These are phyloP conservation scores for Eupithecia subumbrata DNA, from an alignment of 2,888 invertebrate species.

Conservation along the genomic window DNA sequence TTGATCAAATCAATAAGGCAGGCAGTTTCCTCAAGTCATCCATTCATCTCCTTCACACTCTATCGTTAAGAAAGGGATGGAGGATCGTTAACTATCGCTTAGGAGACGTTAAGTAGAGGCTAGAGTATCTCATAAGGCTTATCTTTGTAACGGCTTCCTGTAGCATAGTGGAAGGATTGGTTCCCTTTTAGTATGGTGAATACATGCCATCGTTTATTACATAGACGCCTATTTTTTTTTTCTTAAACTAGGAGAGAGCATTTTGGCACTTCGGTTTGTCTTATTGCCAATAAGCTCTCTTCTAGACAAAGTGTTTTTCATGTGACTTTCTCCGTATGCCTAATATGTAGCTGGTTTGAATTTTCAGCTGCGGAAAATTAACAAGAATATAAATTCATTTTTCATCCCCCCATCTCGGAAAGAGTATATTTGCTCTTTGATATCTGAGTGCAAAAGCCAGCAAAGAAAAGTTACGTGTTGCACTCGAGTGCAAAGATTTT, in stretches of 20 bases:
- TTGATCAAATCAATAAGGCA: constrained; percentile 18
- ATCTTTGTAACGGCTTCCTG: constrained; percentile 14
- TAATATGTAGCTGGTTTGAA: background rate
- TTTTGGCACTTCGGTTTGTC: too few species aligned
- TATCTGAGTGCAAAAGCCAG: too few species aligned
- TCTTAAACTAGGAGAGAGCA: background rate
- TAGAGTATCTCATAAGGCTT: constrained; percentile 29
- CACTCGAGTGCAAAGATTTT: too few species aligned
- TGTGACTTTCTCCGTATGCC: background rate
- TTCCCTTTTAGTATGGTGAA: background rate
- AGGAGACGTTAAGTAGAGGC: constrained; percentile 33
- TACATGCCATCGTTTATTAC: background rate
- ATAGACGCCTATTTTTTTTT: background rate
- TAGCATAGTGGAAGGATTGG: background rate
- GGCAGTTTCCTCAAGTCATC: constrained; percentile 11
- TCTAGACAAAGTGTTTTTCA: background rate
- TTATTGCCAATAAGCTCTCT: background rate
- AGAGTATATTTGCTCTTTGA: too few species aligned
- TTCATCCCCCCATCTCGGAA: too few species aligned
- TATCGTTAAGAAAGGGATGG: constrained; percentile 30
- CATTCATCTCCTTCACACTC: constrained; percentile 16
- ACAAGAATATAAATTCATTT: background rate
- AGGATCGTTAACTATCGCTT: constrained; percentile 42
- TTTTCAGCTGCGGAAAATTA: background rate
- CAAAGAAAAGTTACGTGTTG: too few species aligned